Evolutionary conservation across 2,113 vertebrate species (phyloP).

Genomic region (Pteropus alecto): DNA sequence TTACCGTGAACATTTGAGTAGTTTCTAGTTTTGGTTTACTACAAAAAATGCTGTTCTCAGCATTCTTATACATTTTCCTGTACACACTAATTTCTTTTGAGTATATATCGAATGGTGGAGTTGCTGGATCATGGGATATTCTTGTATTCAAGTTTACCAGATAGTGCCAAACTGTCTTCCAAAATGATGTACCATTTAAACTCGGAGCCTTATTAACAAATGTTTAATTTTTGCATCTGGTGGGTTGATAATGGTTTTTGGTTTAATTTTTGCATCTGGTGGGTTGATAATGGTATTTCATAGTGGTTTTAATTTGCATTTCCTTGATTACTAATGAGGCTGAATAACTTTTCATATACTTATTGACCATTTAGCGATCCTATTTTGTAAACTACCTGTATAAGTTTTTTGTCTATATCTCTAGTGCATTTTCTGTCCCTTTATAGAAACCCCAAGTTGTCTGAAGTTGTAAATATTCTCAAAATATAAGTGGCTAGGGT

Average conservation of each 20-base stretch:
- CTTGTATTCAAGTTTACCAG: background rate
- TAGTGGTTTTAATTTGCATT: background rate
- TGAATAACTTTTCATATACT: background rate
- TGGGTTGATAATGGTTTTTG: background rate
- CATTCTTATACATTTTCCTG: background rate
- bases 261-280: too few species aligned
- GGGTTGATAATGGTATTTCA: background rate
- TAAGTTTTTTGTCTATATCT: background rate
- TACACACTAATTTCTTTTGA: background rate
- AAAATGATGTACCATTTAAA: background rate
- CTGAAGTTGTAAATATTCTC: background rate
- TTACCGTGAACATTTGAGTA: background rate
- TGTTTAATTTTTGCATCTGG: background rate
- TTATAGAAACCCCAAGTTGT: background rate
- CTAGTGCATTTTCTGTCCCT: background rate
- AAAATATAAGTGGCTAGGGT: background rate
- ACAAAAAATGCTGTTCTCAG: background rate
- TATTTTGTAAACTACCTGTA: background rate
- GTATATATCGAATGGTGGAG: background rate
- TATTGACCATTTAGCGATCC: background rate
- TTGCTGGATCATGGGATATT: background rate
- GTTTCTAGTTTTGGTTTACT: background rate
- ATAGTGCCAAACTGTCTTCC: background rate
- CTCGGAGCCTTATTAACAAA: background rate
- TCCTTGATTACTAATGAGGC: background rate